Percentiles rank a stretch among this genome's conserved stretches.
These are phyloP conservation scores for Eleginops maclovinus DNA, from an alignment of 2,113 vertebrate species.

Conservation along the genomic window DNA sequence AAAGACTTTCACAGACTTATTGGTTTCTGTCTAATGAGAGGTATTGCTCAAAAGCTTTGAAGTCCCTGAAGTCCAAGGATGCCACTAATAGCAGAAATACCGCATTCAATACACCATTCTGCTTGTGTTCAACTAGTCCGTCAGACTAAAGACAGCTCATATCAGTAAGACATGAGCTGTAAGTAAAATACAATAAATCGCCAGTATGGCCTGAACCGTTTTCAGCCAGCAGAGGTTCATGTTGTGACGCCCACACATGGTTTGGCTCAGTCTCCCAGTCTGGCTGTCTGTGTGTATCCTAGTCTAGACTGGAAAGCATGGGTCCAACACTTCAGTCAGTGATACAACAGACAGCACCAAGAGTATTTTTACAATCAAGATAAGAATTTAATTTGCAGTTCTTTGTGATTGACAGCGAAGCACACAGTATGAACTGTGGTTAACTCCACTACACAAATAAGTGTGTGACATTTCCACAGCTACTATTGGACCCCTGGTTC, in stretches of 20 bases:
- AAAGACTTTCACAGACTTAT: neutral
- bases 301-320: slow-evolving; percentile 36
- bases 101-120: neutral
- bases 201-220: neutral
- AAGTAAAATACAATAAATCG: neutral
- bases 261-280: slow-evolving; percentile 22
- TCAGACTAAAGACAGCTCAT: neutral
- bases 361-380: slow-evolving; percentile 35
- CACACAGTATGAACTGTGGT: slow-evolving; percentile 24
- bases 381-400: slow-evolving; percentile 1
- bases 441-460: slow-evolving; percentile 33
- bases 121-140: neutral
- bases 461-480: slow-evolving; percentile 40
- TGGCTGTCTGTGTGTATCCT: slow-evolving; percentile 19
- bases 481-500: slow-evolving; percentile 25
- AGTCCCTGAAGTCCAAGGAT: neutral
- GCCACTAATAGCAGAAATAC: neutral
- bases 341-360: slow-evolving; percentile 24
- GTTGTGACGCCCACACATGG: slow-evolving; percentile 27
- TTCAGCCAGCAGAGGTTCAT: slow-evolving; percentile 1
- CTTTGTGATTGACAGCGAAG: slow-evolving; percentile 16
- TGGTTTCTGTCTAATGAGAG: neutral
- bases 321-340: slow-evolving; percentile 27
- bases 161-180: neutral
- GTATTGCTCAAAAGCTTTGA: neutral